These are phyloP conservation scores for Alexandromys fortis DNA, from an alignment of 2,113 vertebrate genomes.

Conservation along the genomic window DNA sequence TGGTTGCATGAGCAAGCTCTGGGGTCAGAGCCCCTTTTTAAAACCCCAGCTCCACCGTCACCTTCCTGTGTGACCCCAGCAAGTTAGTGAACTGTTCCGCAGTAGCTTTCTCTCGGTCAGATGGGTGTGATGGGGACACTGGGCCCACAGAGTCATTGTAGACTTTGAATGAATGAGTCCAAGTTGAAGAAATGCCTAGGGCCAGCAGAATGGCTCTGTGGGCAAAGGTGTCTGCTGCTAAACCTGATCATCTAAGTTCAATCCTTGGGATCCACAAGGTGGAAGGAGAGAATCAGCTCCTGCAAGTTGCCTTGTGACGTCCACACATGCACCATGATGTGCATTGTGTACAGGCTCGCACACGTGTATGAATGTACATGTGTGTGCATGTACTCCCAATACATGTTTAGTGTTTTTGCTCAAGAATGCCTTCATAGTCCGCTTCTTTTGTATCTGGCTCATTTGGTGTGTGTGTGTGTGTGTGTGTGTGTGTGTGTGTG, in stretches of 20 bases:
- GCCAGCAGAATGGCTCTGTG: not conserved
- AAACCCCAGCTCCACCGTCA: not conserved
- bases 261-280: not conserved
- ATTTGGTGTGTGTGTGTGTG: not conserved
- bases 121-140: too few relatives aligned
- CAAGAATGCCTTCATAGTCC: not conserved
- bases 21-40: not conserved
- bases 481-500: not conserved
- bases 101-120: not conserved
- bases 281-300: too few relatives aligned
- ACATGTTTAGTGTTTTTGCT: not conserved
- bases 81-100: too few relatives aligned
- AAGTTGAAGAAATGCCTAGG: not conserved
- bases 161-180: not conserved
- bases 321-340: not conserved
- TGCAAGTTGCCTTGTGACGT: not conserved
- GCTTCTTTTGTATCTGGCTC: not conserved
- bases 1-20: fast-evolving
- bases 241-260: not conserved
- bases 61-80: not conserved
- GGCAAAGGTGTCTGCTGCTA: not conserved
- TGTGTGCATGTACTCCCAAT: too few relatives aligned
- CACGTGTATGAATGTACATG: too few relatives aligned
- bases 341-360: not conserved
- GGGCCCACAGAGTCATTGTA: too few relatives aligned